These are phyloP conservation scores for Silurus glanis DNA, from an alignment of 2,113 vertebrate genomes.

Conservation along the genomic window DNA sequence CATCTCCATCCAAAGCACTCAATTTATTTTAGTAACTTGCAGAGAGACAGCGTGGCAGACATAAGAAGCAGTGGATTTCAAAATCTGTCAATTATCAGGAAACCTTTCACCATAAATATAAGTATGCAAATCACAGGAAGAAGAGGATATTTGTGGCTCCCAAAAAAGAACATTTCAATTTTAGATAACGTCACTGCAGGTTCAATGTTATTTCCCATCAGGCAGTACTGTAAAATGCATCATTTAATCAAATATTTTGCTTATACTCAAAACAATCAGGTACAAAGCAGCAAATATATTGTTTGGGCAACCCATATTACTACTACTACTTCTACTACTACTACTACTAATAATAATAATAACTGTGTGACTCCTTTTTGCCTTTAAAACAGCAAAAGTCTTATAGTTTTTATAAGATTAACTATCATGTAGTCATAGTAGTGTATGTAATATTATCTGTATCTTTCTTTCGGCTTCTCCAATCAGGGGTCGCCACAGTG, in stretches of 20 bases:
- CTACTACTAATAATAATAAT: not conserved
- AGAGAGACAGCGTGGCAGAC: not conserved
- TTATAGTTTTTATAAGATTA: too few species aligned
- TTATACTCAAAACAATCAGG: not conserved
- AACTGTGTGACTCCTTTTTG: not conserved
- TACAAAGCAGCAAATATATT: not conserved
- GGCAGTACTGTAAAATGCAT: not conserved
- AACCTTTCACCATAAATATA: slow-evolving; percentile 31
- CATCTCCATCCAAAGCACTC: slow-evolving; percentile 9
- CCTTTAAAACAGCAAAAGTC: too few species aligned
- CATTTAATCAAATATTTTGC: not conserved
- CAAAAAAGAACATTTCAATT: slow-evolving; percentile 6
- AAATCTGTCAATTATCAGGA: slow-evolving; percentile 28
- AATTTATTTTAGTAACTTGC: slow-evolving; percentile 25
- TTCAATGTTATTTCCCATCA: not conserved
- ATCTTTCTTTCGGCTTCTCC: too few species aligned
- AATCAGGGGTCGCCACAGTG: too few species aligned
- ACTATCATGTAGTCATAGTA: too few species aligned
- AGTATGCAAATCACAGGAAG: not conserved
- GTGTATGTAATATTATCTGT: too few species aligned
- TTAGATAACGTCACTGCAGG: not conserved
- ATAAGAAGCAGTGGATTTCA: not conserved
- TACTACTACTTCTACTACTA: not conserved
- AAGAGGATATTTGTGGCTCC: slow-evolving; percentile 7
- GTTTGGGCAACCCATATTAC: not conserved